Evolutionary conservation across 1,140 invertebrate species (phyloP).

Genomic region (Drosophila kanapiae): DNA sequence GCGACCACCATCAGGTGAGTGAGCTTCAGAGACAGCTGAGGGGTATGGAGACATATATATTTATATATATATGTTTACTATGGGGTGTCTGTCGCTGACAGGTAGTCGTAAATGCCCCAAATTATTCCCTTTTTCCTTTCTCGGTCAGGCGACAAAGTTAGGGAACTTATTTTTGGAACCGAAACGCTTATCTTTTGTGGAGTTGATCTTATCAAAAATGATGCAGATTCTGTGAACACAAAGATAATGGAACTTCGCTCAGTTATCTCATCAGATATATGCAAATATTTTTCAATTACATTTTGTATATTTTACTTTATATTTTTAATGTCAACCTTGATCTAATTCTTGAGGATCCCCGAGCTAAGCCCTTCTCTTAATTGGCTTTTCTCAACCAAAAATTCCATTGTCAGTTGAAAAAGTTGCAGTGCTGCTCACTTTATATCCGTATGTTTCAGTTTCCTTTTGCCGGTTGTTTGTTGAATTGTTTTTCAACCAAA

Average conservation of each 20-base stretch:
- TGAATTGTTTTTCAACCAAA: not conserved
- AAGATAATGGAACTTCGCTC: too few relatives aligned
- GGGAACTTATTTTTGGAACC: not conserved
- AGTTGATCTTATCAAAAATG: not conserved
- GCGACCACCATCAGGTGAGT: conserved; percentile 35
- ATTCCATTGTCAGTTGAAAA: conserved; percentile 4
- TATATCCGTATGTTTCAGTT: conserved; percentile 3
- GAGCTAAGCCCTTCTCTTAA: not conserved
- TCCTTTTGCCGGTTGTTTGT: not conserved
- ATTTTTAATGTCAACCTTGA: not conserved
- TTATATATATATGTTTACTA: not conserved
- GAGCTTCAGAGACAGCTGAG: conserved; percentile 5
- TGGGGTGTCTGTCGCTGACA: conserved; percentile 6
- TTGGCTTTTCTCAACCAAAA: not conserved
- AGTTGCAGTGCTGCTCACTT: not conserved
- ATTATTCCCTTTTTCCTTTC: not conserved
- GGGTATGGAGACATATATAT: not conserved
- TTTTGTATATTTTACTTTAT: not conserved
- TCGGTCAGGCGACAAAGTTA: conserved; percentile 7
- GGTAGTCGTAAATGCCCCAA: conserved; percentile 4
- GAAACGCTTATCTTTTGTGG: not conserved
- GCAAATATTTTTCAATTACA: not conserved
- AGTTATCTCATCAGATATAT: not conserved
- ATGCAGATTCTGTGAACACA: too few relatives aligned
- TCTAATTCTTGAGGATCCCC: too few relatives aligned